Evolutionary conservation across 2,797 vertebrate species (phyloP).

Genomic region (Catamblyrhynchus diadema): DNA sequence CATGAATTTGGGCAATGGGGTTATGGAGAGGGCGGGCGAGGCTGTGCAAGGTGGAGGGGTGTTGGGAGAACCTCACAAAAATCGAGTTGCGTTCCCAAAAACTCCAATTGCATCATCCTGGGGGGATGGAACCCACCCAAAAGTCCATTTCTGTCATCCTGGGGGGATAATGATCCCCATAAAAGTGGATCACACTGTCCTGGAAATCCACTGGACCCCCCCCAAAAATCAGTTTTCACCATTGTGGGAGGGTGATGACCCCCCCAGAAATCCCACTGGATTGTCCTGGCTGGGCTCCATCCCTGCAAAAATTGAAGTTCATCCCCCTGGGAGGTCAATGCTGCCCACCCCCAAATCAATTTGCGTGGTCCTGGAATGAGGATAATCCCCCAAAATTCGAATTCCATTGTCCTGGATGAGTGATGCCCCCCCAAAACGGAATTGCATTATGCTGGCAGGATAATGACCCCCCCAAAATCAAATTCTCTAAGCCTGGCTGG

Average conservation of each 20-base stretch:
- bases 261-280: neutral
- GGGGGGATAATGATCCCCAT: no score
- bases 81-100: accelerated
- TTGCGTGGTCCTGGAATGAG: neutral
- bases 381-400: neutral
- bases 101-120: neutral
- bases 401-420: neutral
- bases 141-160: no score
- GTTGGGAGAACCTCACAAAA: neutral
- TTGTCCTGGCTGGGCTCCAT: neutral
- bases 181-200: neutral
- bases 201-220: neutral
- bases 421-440: accelerated
- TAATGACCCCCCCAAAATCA: accelerated
- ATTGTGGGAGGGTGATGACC: neutral
- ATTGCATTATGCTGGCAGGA: neutral
- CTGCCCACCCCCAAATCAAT: neutral
- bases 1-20: neutral
- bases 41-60: neutral
- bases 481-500: neutral
- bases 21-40: neutral
- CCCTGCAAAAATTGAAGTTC: neutral
- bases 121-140: neutral
- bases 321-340: neutral
- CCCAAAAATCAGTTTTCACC: neutral